A percentile compares a stretch with the other conserved stretches of the same genome.
phyloP scores from a whole-genome alignment of 2,797 vertebrate genomes.

The Coendou prehensilis region DNA sequence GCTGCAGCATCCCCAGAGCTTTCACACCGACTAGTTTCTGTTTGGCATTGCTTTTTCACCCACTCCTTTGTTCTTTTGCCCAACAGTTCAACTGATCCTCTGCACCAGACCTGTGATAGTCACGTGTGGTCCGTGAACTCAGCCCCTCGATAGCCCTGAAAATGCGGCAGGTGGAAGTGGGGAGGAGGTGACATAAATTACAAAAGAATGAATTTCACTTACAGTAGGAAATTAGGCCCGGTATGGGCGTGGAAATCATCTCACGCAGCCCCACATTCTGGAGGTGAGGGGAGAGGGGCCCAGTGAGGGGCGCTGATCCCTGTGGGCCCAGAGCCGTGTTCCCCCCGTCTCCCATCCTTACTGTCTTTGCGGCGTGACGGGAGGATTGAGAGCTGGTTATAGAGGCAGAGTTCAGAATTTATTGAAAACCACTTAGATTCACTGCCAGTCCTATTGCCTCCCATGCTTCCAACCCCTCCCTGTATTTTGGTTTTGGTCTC shows the following conservation, averaged over 20 bases:
- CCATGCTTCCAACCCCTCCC: not conserved
- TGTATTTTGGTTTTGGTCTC: not conserved
- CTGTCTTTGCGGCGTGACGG: not conserved
- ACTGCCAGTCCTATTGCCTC: not conserved
- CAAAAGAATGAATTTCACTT: not conserved
- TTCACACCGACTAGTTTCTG: not conserved
- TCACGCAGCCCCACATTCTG: not conserved
- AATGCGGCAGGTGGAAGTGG: not conserved
- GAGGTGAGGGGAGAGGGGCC: not conserved
- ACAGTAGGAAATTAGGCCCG: not conserved
- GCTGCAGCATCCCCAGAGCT: not conserved
- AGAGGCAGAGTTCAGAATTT: not conserved
- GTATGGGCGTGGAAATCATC: not conserved
- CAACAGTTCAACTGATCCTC: not conserved
- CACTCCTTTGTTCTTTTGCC: not conserved
- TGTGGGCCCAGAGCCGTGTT: not conserved
- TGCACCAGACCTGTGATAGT: not conserved
- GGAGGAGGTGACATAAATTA: not conserved
- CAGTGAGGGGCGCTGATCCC: not conserved
- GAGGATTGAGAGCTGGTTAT: not conserved
- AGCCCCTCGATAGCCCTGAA: not conserved
- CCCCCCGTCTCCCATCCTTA: fast-evolving
- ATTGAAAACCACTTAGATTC: conserved; percentile 12
- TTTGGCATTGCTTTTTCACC: not conserved
- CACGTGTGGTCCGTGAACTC: not conserved